These are phyloP conservation scores for Hirtodrosophila confusa DNA, from an alignment of 2,888 invertebrate species.

Conservation along the genomic window DNA sequence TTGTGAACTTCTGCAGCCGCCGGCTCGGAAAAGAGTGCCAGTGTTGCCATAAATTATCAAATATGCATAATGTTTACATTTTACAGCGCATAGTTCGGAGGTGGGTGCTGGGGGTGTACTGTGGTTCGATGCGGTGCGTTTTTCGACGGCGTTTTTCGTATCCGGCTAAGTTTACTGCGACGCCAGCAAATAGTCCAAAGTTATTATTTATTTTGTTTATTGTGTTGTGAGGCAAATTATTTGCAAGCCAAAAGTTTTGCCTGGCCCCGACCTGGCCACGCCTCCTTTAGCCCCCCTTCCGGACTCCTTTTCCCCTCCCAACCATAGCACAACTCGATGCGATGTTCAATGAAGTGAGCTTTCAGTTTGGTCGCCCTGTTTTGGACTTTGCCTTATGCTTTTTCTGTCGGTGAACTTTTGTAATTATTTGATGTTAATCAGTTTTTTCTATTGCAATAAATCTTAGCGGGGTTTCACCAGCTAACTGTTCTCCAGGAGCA, in stretches of 20 bases:
- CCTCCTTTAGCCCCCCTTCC: background rate
- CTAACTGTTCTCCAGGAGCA: slow-evolving; percentile 4
- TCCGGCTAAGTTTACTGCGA: slow-evolving; percentile 70
- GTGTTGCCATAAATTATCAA: slow-evolving; percentile 82
- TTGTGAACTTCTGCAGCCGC: slow-evolving; percentile 47
- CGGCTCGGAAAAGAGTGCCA: slow-evolving; percentile 78
- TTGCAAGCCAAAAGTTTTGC: slow-evolving; percentile 70
- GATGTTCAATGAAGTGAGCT: slow-evolving; percentile 67
- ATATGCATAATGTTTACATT: slow-evolving; percentile 81
- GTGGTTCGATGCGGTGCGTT: slow-evolving; percentile 14
- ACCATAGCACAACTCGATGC: slow-evolving; percentile 23
- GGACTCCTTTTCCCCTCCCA: background rate
- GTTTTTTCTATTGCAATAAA: slow-evolving; percentile 67
- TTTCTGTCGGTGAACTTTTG: slow-evolving; percentile 71
- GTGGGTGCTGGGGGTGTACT: background rate
- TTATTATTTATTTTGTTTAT: slow-evolving; percentile 81
- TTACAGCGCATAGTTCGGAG: slow-evolving; percentile 48
- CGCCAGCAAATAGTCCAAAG: slow-evolving; percentile 67
- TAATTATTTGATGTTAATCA: slow-evolving; percentile 82
- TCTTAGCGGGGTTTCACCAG: slow-evolving; percentile 42
- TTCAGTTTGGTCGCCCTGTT: slow-evolving; percentile 27
- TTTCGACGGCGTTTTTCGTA: slow-evolving; percentile 14
- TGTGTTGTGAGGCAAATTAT: slow-evolving; percentile 80
- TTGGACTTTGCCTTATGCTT: slow-evolving; percentile 59
- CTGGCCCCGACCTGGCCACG: slow-evolving; percentile 20